These are phyloP conservation scores for Lagodon rhomboides DNA, from an alignment of 2,797 vertebrate genomes.

Conservation along the genomic window DNA sequence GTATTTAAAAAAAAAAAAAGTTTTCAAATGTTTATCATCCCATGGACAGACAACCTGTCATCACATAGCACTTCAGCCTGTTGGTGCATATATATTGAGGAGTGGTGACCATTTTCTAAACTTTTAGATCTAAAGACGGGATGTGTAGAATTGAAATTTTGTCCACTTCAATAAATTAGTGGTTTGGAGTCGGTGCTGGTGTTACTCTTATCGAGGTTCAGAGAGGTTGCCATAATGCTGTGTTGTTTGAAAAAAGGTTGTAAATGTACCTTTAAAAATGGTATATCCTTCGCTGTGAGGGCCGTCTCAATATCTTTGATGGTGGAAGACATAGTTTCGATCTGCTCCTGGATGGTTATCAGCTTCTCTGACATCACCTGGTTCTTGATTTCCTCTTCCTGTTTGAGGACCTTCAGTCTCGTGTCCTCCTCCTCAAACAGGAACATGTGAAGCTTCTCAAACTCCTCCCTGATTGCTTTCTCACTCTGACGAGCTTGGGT, in stretches of 20 bases:
- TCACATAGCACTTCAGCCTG: no score
- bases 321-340: conserved; percentile 55
- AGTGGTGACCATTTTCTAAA: no score
- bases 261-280: conserved; percentile 75
- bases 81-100: no score
- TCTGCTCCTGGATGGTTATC: conserved; percentile 64
- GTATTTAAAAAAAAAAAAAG: no score
- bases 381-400: conserved; percentile 73
- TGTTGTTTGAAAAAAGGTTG: neutral
- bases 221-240: neutral
- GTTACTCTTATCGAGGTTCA: neutral
- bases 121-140: neutral
- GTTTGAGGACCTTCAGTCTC: conserved; percentile 63
- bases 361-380: conserved; percentile 73
- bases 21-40: no score
- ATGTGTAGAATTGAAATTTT: neutral
- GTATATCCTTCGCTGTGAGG: conserved; percentile 56
- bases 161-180: neutral
- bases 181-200: neutral
- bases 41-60: no score
- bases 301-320: conserved; percentile 56
- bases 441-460: conserved; percentile 73
- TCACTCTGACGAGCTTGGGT: conserved; percentile 67
- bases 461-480: conserved; percentile 73
- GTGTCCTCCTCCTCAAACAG: conserved; percentile 74